Evolutionary conservation across 2,888 invertebrate species (phyloP), one percentile per base, ranked within the genome.

Genomic region (Apotomis capreana): DNA sequence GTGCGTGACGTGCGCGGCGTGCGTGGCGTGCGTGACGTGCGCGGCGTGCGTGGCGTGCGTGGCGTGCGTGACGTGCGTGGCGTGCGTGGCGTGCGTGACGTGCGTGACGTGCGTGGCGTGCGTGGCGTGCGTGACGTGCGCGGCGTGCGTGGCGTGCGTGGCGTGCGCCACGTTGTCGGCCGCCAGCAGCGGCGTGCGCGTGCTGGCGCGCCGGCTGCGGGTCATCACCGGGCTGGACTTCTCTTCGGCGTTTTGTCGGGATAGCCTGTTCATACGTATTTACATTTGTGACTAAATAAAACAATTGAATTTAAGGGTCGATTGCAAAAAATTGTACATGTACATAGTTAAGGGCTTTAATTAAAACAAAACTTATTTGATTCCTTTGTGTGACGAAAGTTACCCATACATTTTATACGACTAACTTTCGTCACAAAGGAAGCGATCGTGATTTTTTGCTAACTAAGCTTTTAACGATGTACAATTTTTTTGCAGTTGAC

Each of bases 151-250:
- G 40, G 12, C 59, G 10, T 61, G 26, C 26, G 26, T 26, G 26
- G 26, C n/a, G n/a, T n/a, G n/a, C n/a, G n/a, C 5, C 15, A 10
- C 9, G 12, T 51, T 55, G 37, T 71, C 55, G 46, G 63, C 1
- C 52, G 37, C 52, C 9, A 10, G 51, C 13, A 51, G 12, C 6
- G 61, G 62, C 0, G 62, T 51, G 3, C n/a, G n/a, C 10, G 80
- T 57, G 68, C 84, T 88, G 78, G 86, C 87, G 3, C 89, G 80
- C 2, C 84, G 81, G 52, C 86, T 87, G 40, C 90, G 79, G 0
- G 90, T 90, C 76, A 83, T 76, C 0, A 86, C 79, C 0, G 87
- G 85, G 54, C 83, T 83, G 8, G 75, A 70, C 0, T 83, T 80
- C 6, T 83, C 85, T 0, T 72, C 36, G 0, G 89, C 88, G 9